These are phyloP conservation scores for Sebastes iracundus DNA, from an alignment of 2,797 vertebrate genomes.

Conservation along the genomic window DNA sequence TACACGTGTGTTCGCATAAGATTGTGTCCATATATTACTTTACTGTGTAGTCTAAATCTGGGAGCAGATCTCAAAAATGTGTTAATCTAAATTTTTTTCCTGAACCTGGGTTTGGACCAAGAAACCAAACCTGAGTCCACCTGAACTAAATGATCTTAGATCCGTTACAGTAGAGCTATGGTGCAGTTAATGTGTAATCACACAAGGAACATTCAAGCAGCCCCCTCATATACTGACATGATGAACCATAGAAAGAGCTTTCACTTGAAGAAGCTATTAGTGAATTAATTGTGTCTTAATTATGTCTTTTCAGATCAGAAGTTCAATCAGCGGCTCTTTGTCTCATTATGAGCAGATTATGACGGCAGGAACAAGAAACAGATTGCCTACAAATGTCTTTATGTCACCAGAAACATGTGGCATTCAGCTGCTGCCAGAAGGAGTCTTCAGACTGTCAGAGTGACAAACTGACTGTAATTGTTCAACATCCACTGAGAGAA, in stretches of 20 bases:
- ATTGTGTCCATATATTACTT: too few relatives aligned
- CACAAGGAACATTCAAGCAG: not conserved
- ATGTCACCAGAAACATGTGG: not conserved
- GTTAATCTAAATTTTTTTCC: not conserved
- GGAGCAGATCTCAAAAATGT: not conserved
- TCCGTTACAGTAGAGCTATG: not conserved
- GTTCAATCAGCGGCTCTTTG: slow-evolving; percentile 5
- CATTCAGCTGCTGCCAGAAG: slow-evolving; percentile 22
- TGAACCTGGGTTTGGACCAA: not conserved
- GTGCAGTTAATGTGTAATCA: not conserved
- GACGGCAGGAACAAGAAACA: not conserved
- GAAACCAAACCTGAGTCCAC: not conserved
- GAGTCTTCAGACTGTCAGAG: slow-evolving; percentile 30
- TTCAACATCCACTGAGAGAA: slow-evolving; percentile 5
- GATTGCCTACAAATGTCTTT: not conserved
- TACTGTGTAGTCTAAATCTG: too few relatives aligned
- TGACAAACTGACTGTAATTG: slow-evolving; percentile 43
- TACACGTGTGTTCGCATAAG: too few relatives aligned
- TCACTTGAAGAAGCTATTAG: not conserved
- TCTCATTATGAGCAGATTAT: slow-evolving; percentile 9
- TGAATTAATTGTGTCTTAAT: not conserved
- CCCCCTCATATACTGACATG: not conserved
- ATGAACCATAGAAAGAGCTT: not conserved
- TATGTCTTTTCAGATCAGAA: not conserved
- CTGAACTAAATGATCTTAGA: not conserved